These are phyloP conservation scores for Amphiura filiformis DNA, from an alignment of 35 echinoderm and acorn worm genomes.

Conservation along the genomic window DNA sequence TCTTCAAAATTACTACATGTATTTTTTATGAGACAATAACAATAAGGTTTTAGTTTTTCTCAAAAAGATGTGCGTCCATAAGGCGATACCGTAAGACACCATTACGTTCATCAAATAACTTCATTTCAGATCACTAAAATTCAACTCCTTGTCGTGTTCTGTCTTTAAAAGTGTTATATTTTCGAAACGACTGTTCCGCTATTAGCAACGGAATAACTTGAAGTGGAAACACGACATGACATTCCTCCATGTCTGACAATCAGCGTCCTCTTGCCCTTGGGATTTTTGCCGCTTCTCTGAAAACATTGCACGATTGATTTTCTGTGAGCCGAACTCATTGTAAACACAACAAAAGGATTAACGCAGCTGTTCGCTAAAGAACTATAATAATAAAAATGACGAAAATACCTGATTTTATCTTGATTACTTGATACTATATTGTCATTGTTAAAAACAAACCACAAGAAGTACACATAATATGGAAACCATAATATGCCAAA, in stretches of 20 bases:
- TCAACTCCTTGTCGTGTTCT: no score
- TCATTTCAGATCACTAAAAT: no score
- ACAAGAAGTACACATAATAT: constrained; percentile 63
- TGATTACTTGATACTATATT: not conserved
- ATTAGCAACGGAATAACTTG: no score
- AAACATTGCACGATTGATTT: not conserved
- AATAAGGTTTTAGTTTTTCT: no score
- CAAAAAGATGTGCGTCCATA: no score
- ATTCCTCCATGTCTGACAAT: not conserved
- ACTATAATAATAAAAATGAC: not conserved
- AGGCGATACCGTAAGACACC: no score
- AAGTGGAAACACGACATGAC: not conserved
- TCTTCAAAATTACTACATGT: no score
- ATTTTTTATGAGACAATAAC: no score
- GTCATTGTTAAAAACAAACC: not conserved
- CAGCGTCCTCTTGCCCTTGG: not conserved
- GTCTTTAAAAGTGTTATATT: no score
- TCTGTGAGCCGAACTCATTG: not conserved
- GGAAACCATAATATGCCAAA: constrained; percentile 88
- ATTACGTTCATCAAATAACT: no score
- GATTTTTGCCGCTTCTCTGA: not conserved
- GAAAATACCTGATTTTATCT: not conserved
- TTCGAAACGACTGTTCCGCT: no score
- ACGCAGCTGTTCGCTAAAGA: not conserved
- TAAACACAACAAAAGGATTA: not conserved